Conservation (phyloP, 2,113 vertebrate species). For the Archocentrus centrarchus region DNA sequence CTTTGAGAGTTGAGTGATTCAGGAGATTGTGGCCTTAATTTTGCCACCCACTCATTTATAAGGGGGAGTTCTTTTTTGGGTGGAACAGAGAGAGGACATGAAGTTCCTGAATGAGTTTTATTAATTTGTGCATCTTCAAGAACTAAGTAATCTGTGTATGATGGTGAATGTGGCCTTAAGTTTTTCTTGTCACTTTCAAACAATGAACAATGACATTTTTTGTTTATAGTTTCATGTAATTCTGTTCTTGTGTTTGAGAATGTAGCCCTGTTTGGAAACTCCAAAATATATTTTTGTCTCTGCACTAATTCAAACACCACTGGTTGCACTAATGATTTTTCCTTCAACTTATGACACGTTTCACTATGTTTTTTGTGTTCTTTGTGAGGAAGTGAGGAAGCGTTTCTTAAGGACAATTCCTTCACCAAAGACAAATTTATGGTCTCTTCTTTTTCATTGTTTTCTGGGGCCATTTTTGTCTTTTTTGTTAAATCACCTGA, state of each 20-base stretch:
- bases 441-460: neutral
- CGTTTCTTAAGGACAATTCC: neutral
- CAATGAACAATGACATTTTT: neutral
- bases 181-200: neutral
- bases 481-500: neutral
- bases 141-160: neutral
- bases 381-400: neutral
- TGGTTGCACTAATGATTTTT: neutral
- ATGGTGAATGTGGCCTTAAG: neutral
- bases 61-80: neutral
- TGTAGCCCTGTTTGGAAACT: neutral
- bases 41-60: neutral
- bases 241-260: fast-evolving
- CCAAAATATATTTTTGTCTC: conserved; percentile 29
- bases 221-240: neutral
- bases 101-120: neutral
- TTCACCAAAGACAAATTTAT: fast-evolving
- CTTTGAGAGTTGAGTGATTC: conserved; percentile 13
- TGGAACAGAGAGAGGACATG: neutral
- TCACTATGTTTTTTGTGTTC: neutral
- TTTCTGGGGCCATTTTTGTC: neutral
- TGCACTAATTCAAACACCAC: conserved; percentile 35
- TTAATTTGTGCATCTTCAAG: neutral
- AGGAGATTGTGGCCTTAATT: conserved; percentile 7
- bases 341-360: fast-evolving